These are phyloP conservation scores for Gracilinanus agilis DNA, from an alignment of 2,113 vertebrate species.

Conservation along the genomic window DNA sequence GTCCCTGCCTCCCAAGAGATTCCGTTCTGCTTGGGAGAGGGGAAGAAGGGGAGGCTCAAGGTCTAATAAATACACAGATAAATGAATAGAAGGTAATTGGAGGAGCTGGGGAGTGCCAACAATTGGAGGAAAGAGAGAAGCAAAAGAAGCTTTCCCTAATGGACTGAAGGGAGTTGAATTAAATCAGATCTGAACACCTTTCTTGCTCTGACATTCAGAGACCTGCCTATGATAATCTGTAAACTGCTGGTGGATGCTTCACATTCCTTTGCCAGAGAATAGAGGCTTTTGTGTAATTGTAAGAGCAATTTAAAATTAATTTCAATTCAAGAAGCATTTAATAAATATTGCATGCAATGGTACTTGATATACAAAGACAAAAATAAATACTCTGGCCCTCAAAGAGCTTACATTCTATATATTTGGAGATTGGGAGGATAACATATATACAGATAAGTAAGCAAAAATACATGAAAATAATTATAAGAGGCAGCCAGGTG, in stretches of 20 bases:
- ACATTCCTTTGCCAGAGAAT: background rate
- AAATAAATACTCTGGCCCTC: background rate
- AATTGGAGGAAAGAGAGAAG: too few species aligned
- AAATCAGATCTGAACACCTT: too few species aligned
- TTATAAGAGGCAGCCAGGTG: too few species aligned
- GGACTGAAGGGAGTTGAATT: too few species aligned
- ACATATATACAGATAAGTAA: background rate
- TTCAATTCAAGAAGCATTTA: background rate
- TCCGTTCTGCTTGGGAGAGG: background rate
- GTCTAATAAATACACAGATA: background rate
- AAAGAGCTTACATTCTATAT: background rate
- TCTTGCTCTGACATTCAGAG: background rate
- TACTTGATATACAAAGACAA: background rate
- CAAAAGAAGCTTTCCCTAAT: too few species aligned
- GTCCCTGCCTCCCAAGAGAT: background rate
- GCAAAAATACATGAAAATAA: background rate
- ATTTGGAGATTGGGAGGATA: background rate
- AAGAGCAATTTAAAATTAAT: background rate
- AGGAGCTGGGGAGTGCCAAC: background rate
- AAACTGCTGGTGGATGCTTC: too few species aligned
- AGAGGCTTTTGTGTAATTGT: background rate
- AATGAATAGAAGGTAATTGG: background rate
- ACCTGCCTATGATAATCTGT: background rate
- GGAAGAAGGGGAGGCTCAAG: background rate
- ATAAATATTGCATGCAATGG: background rate